These are phyloP conservation scores for Henricia sp. DNA, from an alignment of 53 echinoderm and acorn worm genomes.

Conservation along the genomic window DNA sequence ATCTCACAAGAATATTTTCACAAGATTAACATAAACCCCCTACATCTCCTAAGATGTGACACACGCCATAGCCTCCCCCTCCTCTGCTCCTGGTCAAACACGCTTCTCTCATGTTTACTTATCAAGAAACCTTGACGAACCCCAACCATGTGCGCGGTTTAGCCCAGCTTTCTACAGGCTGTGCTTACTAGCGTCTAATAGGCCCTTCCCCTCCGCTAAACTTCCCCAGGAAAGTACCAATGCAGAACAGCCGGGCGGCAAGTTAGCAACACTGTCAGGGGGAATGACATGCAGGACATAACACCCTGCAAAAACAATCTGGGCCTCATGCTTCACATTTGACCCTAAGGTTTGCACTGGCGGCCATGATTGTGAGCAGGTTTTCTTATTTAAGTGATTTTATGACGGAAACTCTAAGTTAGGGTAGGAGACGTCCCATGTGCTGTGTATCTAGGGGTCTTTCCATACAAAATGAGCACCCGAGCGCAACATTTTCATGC, in stretches of 20 bases:
- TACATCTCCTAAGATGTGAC: not conserved
- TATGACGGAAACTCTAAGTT: too few species aligned
- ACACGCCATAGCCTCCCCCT: not conserved
- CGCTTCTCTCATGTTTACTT: not conserved
- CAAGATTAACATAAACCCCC: not conserved
- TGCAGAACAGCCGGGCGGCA: not conserved
- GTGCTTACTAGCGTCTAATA: too few species aligned
- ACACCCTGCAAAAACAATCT: not conserved
- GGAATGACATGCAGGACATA: constrained; percentile 27
- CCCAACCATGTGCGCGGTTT: not conserved
- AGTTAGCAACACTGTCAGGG: not conserved
- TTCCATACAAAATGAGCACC: too few species aligned
- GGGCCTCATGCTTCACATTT: not conserved
- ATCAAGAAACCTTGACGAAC: not conserved
- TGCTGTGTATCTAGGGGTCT: too few species aligned
- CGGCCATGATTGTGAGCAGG: too few species aligned
- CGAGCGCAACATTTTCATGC: too few species aligned
- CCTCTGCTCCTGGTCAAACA: not conserved
- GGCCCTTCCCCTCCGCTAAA: constrained; percentile 26
- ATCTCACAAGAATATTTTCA: not conserved
- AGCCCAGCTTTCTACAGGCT: too few species aligned
- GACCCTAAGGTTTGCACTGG: too few species aligned
- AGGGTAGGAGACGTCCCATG: too few species aligned
- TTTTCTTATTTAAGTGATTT: too few species aligned
- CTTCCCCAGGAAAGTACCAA: constrained; percentile 54